These are phyloP conservation scores for Dromococcyx pavoninus DNA, from an alignment of 2,797 vertebrate species.

Conservation along the genomic window DNA sequence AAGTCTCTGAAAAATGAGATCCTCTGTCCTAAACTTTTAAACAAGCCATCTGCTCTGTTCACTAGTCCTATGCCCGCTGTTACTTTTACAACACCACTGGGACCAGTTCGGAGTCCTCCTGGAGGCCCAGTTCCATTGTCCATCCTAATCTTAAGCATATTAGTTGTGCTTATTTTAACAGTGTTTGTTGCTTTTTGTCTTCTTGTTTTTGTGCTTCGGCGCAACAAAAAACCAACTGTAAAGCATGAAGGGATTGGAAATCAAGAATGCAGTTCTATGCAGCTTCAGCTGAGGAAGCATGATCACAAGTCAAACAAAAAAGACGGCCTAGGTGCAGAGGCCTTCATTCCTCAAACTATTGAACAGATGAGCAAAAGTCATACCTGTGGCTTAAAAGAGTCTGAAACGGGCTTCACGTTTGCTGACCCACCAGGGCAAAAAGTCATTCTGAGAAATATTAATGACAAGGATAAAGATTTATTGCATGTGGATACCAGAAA, in stretches of 20 bases:
- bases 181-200: constrained; percentile 99
- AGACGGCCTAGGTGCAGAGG: constrained; percentile 88
- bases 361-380: constrained; percentile 98
- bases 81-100: constrained; percentile 85
- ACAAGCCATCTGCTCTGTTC: constrained; percentile 85
- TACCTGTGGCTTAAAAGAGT: constrained; percentile 92
- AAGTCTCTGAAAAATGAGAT: constrained; percentile 95
- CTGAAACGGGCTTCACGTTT: constrained; percentile 89
- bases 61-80: constrained; percentile 84
- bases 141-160: constrained; percentile 96
- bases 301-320: constrained; percentile 91
- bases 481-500: constrained; percentile 91
- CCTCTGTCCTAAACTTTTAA: constrained; percentile 91
- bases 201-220: constrained; percentile 92
- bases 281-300: constrained; percentile 89
- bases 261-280: constrained; percentile 92
- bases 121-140: constrained; percentile 96
- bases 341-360: constrained; percentile 98
- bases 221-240: constrained; percentile 91
- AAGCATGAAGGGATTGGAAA: constrained; percentile 92
- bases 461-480: constrained; percentile 92
- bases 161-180: constrained; percentile 97
- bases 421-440: constrained; percentile 92
- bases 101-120: constrained; percentile 90
- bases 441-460: constrained; percentile 87